Conservation (phyloP, 1,140 invertebrate genomes). For the Drosophila lini region DNA sequence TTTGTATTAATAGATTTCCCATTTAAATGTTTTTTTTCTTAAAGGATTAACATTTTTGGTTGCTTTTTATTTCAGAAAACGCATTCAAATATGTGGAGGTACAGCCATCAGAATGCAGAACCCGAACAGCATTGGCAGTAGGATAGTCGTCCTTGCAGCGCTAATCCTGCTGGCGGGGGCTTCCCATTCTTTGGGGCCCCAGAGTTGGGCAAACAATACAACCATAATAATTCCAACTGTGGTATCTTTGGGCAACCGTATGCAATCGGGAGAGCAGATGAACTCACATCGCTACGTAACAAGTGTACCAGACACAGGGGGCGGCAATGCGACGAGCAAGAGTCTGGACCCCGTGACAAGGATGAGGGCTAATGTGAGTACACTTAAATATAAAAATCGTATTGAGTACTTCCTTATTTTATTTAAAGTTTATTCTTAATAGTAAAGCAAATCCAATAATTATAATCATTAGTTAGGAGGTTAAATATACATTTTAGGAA, state of each 20-base stretch:
- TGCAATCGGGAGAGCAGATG: neutral
- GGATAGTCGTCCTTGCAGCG: neutral
- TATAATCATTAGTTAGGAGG: too few species aligned
- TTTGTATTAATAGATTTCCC: too few species aligned
- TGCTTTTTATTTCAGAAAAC: conserved; percentile 15
- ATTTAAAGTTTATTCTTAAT: neutral
- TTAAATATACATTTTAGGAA: too few species aligned
- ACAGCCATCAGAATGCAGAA: conserved; percentile 28
- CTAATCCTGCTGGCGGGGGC: conserved; percentile 10
- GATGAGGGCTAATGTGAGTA: conserved; percentile 29
- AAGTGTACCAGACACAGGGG: neutral
- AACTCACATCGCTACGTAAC: conserved; percentile 17
- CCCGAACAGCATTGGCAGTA: conserved; percentile 9
- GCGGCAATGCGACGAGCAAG: neutral
- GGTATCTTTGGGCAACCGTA: neutral
- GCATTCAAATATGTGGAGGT: conserved; percentile 29
- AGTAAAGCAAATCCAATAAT: too few species aligned
- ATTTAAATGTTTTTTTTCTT: neutral
- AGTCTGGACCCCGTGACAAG: neutral
- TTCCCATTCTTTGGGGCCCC: neutral
- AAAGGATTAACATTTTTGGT: neutral
- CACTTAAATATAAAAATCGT: neutral
- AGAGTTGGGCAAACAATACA: neutral
- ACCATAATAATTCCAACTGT: neutral
- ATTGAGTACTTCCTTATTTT: neutral